Evolutionary conservation across 2,888 invertebrate species (phyloP), one percentile per base, ranked within the genome.

Genomic region (Aleiodes testaceus): DNA sequence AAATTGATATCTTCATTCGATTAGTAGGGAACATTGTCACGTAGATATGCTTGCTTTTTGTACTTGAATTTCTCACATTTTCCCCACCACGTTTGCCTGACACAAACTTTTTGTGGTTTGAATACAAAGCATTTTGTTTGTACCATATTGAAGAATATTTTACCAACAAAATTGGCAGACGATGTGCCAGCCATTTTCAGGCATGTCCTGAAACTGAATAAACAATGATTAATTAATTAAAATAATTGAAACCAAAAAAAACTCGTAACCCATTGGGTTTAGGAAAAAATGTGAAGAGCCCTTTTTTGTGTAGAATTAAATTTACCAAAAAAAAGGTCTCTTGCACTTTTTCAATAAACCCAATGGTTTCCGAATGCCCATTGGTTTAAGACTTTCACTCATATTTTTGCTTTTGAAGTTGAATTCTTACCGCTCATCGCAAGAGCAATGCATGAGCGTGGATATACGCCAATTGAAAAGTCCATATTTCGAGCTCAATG

Each of bases 131-230:
- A 98, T 85, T 96, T 95, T 0, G 96, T 95, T 85, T 96, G 96
- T n/a, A 98, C 93, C 53, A 97, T 91, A 88, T 98, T 97, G 91
- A 98, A 98, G 90, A 97, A 98, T 42, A 98, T 89, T 82, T 95
- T 95, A 2, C 97, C 97, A 68, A 97, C 96, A 88, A 97, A 91
- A 84, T 95, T 95, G 7, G 97, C 95, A 9, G 96, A 94, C 5
- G 94, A 93, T 0, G 95, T 95, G 78, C 93, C 92, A 0, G 96
- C 94, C 88, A 95, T 92, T 87, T 97, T 96, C 77, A 98, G 89
- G 84, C 98, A 98, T 16, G 97, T 93, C 73, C 97, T 93, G 88
- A 98, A 98, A 82, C 98, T 98, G 90, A 74, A 91, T 42, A 12
- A 42, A 44, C 12, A 53, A 3, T 36, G 36, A 9, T 6, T 36